Base-by-base conservation (phyloP, 2,797 vertebrate genomes). In the Clarias platycephalus region DNA sequence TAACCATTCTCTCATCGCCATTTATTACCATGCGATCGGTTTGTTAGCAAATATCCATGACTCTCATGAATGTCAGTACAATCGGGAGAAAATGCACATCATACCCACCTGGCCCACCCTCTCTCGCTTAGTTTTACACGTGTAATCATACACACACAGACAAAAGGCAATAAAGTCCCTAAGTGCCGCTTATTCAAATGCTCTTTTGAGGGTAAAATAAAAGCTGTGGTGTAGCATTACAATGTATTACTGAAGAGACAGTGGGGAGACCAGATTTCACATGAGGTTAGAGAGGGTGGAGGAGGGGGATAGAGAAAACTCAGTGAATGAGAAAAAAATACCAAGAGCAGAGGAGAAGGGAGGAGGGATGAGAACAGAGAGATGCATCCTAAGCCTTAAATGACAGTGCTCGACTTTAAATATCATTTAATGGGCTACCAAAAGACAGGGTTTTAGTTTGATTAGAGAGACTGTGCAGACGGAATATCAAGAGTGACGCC, bases 121-220 rank as follows among this genome's bases (percentile, higher is more conserved):
- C 55, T 81, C 40, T 55, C 24, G 12, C 71, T 75, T 66, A 81
- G 70, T 62, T 70, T 83, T 71, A 83, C 53, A 76, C 55, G 18
- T 55, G 22, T 81, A 84, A 86, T 86, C 82, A 70, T 80, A 55
- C n/a, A 58, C 26, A 62, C 31, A 24, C 55, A 64, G 80, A 87
- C 88, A 89, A 86, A 89, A 82, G 44, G 37, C n/a, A 57, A 66
- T 86, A 58, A 89, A 81, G 71, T 83, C 80, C 44, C 67, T 49
- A 24, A 82, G 82, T 15, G 15, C 49, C 78, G 81, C 87, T 81
- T 81, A 83, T 83, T 83, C 85, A 87, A 81, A 84, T 86, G 71
- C 63, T 88, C 85, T 86, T 88, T 89, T 91, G 72, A 87, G 81
- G 49, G 75, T 77, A 57, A 84, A 83, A 90, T 83, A 90, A 91